phyloP scores from a whole-genome alignment of 2,797 vertebrate species.

The Pelobates cultripes region DNA sequence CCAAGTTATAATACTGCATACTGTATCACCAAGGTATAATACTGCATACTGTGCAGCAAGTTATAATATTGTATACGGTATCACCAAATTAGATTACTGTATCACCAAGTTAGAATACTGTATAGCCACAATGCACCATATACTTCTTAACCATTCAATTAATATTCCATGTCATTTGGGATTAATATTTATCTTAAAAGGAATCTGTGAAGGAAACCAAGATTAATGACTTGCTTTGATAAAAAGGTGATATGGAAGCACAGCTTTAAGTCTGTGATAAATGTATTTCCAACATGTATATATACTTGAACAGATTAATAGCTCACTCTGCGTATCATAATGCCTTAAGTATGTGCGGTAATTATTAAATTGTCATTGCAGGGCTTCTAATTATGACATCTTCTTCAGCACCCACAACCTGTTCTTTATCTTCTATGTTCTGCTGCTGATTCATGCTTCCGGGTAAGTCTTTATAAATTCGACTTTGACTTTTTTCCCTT shows the following conservation, averaged over 20 bases:
- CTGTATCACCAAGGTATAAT: too few species aligned
- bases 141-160: too few species aligned
- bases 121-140: too few species aligned
- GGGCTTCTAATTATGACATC: constrained; percentile 91
- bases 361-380: constrained; percentile 60
- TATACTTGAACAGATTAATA: constrained; percentile 6
- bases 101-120: too few species aligned
- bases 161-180: too few species aligned
- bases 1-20: too few species aligned
- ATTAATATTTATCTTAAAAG: too few species aligned
- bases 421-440: constrained; percentile 94
- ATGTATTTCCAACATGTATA: neutral
- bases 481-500: neutral
- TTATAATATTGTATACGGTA: too few species aligned
- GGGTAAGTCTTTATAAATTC: constrained; percentile 79
- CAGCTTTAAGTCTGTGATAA: neutral
- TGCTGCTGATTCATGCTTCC: constrained; percentile 91
- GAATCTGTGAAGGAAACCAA: neutral
- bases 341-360: neutral
- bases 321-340: neutral
- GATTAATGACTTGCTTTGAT: neutral
- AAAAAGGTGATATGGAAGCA: neutral
- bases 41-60: too few species aligned
- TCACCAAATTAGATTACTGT: too few species aligned
- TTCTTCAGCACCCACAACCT: constrained; percentile 99